Evolutionary conservation across 2,888 invertebrate species (phyloP).

Genomic region (Nyleta sp.): DNA sequence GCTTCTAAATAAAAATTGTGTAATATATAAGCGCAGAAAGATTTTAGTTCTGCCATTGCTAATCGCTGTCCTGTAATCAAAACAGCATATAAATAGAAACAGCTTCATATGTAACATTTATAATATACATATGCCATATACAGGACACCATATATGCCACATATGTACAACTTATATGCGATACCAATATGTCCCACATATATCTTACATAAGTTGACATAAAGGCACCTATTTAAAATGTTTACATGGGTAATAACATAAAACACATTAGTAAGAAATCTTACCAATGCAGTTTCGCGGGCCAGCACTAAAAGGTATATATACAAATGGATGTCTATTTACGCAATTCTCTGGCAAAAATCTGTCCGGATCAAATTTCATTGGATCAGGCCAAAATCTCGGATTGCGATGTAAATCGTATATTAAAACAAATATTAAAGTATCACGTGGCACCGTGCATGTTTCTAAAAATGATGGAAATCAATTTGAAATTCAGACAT

Average conservation of each 20-base stretch:
- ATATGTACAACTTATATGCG: no score
- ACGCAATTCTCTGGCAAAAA: constrained; percentile 83
- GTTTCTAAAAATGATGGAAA: not conserved
- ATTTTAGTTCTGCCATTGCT: constrained; percentile 40
- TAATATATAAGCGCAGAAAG: constrained; percentile 1
- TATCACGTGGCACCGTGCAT: not conserved
- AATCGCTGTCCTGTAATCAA: constrained; percentile 43
- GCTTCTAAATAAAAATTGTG: not conserved
- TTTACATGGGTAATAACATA: no score
- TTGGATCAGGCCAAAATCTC: constrained; percentile 86
- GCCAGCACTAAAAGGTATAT: constrained; percentile 88
- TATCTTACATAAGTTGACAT: not conserved
- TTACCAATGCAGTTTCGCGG: constrained; percentile 88
- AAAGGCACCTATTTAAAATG: no score
- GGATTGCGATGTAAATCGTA: constrained; percentile 86
- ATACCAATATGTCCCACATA: no score
- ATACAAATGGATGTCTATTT: constrained; percentile 86
- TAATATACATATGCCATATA: no score
- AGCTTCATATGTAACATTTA: no score
- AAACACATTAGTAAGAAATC: no score
- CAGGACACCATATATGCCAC: no score
- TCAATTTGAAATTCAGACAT: not conserved
- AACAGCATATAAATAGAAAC: no score
- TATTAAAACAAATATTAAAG: constrained; percentile 81
- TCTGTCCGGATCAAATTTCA: constrained; percentile 82